Evolutionary conservation across 1,140 invertebrate genomes (phyloP).

Genomic region (Pectinophora gossypiella): DNA sequence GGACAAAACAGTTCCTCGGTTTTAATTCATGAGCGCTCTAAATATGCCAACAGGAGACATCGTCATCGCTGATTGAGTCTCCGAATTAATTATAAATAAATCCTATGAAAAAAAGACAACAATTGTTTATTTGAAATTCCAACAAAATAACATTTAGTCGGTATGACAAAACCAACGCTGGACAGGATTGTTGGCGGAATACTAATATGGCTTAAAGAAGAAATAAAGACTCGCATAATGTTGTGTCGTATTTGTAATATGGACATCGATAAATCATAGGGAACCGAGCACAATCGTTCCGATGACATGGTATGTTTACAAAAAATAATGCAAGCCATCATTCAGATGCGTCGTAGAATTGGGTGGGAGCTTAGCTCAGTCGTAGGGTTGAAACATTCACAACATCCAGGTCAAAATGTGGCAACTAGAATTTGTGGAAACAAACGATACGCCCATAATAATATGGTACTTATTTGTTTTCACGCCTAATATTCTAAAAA

Average conservation of each 20-base stretch:
- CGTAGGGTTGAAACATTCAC: slow-evolving; percentile 50
- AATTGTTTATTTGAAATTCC: slow-evolving; percentile 71
- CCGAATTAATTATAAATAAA: slow-evolving; percentile 59
- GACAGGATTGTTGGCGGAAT: slow-evolving; percentile 65
- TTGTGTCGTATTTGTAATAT: slow-evolving; percentile 73
- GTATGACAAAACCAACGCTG: slow-evolving; percentile 70
- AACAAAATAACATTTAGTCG: slow-evolving; percentile 72
- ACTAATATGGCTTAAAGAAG: slow-evolving; percentile 73
- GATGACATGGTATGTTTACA: slow-evolving; percentile 70
- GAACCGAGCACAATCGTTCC: slow-evolving; percentile 69
- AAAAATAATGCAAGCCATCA: slow-evolving; percentile 71
- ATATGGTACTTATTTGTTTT: no score
- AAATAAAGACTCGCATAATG: slow-evolving; percentile 71
- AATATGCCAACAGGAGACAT: slow-evolving; percentile 38
- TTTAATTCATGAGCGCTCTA: slow-evolving; percentile 61
- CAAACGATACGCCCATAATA: no score
- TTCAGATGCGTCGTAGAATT: slow-evolving; percentile 67
- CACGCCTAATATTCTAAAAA: no score
- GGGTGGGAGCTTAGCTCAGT: slow-evolving; percentile 50
- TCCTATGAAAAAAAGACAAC: slow-evolving; percentile 43
- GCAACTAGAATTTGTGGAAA: no score
- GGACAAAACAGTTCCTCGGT: slow-evolving; percentile 40
- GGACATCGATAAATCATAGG: slow-evolving; percentile 72
- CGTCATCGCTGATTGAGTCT: slow-evolving; percentile 51
- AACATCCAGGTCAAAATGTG: no score